Evolutionary conservation across 2,888 invertebrate species (phyloP), one percentile per base, ranked within the genome.

Genomic region (Adelognathus sp.): DNA sequence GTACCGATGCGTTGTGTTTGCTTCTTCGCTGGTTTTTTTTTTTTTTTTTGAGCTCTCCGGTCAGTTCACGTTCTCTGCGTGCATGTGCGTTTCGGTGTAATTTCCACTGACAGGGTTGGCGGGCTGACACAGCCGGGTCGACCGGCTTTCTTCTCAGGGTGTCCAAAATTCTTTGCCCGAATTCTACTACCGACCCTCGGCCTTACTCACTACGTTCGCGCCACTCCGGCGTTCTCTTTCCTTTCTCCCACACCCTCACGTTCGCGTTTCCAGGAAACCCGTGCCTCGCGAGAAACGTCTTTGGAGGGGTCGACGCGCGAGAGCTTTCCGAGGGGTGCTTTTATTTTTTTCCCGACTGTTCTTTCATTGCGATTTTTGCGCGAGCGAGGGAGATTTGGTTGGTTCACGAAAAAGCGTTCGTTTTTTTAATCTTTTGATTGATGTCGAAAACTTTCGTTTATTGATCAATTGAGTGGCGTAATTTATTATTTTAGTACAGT

Each of bases 261-360:
- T 61, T 44, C 21, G 24, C 71, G 58, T 54, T 80, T 78, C 71
- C 71, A 66, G 78, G 75, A 78, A 80, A 78, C n/a, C 75, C 61
- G 21, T 75, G 69, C 75, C 80, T 74, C 63, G 56, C 54, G 56
- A 27, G 63, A 71, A 16, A 24, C 41, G 52, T 39, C 60, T 60
- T 52, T 44, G 71, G 66, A 58, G 58, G 70, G 70, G 58, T 69
- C 67, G 41, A 36, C 39, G 24, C 52, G 39, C 46, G 46, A 18
- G 60, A n/a, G 27, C 56, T 33, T n/a, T 41, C n/a, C 36, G 36
- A 36, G n/a, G 11, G 21, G 46, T 7, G 21, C 18, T 46, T 21
- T 7, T 18, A n/a, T n/a, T 61, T 9, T n/a, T 16, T 46, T 24
- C 29, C 27, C 36, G 56, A 41, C 46, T 58, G 50, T 50, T 7